phyloP scores from a whole-genome alignment of 1,140 invertebrate genomes.

The Archegozetes longisetosus region DNA sequence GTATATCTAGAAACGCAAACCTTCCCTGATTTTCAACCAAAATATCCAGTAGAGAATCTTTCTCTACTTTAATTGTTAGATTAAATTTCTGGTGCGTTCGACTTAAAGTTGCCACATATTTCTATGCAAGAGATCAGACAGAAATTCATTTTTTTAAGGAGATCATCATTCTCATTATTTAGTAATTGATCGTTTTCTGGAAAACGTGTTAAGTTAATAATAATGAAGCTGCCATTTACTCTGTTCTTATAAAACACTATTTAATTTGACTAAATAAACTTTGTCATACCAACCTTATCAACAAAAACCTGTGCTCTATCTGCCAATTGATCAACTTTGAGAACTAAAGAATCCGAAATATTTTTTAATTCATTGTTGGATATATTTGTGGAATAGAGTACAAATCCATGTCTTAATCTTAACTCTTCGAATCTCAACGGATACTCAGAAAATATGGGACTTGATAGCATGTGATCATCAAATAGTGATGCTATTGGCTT shows the following conservation, averaged over 20 bases:
- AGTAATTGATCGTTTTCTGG: too few species aligned
- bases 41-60: slow-evolving; percentile 37
- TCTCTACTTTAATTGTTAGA: slow-evolving; percentile 32
- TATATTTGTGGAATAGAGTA: slow-evolving; percentile 22
- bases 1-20: slow-evolving; percentile 29
- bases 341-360: slow-evolving; percentile 13
- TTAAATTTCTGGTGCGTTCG: slow-evolving; percentile 37
- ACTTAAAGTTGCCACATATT: slow-evolving; percentile 40
- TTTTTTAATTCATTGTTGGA: slow-evolving; percentile 5
- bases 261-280: too few species aligned
- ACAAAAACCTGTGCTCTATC: slow-evolving; percentile 19
- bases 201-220: too few species aligned
- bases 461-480: too few species aligned
- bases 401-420: slow-evolving; percentile 22
- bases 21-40: slow-evolving; percentile 22
- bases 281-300: slow-evolving; percentile 11
- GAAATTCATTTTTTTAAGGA: too few species aligned
- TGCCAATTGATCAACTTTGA: slow-evolving; percentile 15
- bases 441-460: slow-evolving; percentile 7
- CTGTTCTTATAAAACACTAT: not conserved
- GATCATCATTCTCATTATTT: too few species aligned
- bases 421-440: slow-evolving; percentile 24
- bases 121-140: slow-evolving; percentile 23
- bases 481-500: not conserved
- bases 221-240: too few species aligned